phyloP scores from a whole-genome alignment of 2,797 vertebrate species.

The Hemibagrus guttatus region DNA sequence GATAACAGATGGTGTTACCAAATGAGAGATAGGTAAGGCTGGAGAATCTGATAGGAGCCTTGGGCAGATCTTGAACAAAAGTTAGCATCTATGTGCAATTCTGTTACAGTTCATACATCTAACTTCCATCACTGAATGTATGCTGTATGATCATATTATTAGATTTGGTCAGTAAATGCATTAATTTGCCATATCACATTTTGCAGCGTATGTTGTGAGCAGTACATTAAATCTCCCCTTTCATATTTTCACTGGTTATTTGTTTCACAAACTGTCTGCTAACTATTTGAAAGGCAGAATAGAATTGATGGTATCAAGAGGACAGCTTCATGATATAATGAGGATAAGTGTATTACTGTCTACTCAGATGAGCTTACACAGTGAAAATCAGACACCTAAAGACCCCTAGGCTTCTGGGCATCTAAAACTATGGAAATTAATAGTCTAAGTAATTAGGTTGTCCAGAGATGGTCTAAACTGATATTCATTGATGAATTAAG shows the following conservation, averaged over 20 bases:
- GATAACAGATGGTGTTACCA: constrained; percentile 49
- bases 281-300: constrained; percentile 40
- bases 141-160: neutral
- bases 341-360: constrained; percentile 47
- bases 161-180: neutral
- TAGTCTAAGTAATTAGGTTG: constrained; percentile 43
- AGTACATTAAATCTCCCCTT: constrained; percentile 1
- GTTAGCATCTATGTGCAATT: constrained; percentile 4
- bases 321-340: constrained; percentile 42
- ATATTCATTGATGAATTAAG: constrained; percentile 24
- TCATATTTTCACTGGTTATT: neutral
- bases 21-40: constrained; percentile 42
- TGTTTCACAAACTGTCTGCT: constrained; percentile 28
- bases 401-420: constrained; percentile 19
- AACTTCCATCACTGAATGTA: neutral
- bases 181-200: constrained; percentile 9
- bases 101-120: constrained; percentile 21
- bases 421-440: constrained; percentile 37
- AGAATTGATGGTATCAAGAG: constrained; percentile 41
- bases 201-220: neutral
- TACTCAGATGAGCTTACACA: constrained; percentile 43
- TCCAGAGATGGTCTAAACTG: constrained; percentile 37
- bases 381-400: constrained; percentile 46
- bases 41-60: constrained; percentile 23
- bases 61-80: constrained; percentile 25